Conservation (phyloP, 2,888 invertebrate species). For the Eupithecia inturbata region DNA sequence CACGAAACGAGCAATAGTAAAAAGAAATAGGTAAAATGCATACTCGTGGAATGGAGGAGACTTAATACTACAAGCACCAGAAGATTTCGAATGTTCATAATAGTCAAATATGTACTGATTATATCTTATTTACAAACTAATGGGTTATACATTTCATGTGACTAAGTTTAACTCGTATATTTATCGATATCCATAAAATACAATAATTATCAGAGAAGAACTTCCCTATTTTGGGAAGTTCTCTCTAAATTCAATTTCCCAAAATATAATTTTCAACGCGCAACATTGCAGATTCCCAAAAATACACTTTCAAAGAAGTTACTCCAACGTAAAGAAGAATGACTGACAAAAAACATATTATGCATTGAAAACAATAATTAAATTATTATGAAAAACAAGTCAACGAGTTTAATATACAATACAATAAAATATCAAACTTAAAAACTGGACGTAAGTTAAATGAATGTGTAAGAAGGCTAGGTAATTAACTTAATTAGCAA, state of each 20-base stretch:
- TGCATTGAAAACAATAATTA: constrained; percentile 78
- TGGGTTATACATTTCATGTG: constrained; percentile 47
- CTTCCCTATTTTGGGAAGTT: too few species aligned
- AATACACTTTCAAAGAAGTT: constrained; percentile 58
- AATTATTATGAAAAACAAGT: constrained; percentile 80
- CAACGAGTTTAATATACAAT: constrained; percentile 73
- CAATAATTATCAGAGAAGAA: constrained; percentile 36
- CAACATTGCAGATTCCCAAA: constrained; percentile 82
- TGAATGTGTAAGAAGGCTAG: constrained; percentile 76
- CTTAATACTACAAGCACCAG: constrained; percentile 82
- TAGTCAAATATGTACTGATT: constrained; percentile 37
- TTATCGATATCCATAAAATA: constrained; percentile 46
- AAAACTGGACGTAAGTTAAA: constrained; percentile 81
- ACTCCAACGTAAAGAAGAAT: constrained; percentile 60
- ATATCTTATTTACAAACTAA: constrained; percentile 55
- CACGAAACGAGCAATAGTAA: constrained; percentile 30
- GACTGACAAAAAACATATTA: constrained; percentile 75
- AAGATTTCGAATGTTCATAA: constrained; percentile 65
- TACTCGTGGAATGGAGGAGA: constrained; percentile 75
- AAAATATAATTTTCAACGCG: constrained; percentile 48
- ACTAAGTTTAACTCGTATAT: constrained; percentile 48
- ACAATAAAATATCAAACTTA: constrained; percentile 82
- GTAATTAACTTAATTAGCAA: constrained; percentile 66
- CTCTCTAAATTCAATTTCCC: constrained; percentile 31
- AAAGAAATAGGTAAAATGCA: constrained; percentile 59